These are phyloP conservation scores for Drosophila triauraria DNA, from an alignment of 1,140 invertebrate species.

Conservation along the genomic window DNA sequence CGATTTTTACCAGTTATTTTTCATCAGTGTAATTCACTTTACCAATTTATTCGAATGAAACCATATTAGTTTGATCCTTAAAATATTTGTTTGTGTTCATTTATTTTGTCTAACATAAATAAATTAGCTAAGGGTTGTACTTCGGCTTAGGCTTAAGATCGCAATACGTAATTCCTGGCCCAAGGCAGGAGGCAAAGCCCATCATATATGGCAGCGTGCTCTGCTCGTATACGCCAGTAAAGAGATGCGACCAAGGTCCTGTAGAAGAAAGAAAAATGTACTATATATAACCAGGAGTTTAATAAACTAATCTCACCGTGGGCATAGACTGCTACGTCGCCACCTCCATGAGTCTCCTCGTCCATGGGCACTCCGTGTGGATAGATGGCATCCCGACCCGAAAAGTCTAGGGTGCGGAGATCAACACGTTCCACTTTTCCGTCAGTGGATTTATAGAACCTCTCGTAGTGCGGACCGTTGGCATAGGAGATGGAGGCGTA, in stretches of 20 bases:
- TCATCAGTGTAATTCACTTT: too few species aligned
- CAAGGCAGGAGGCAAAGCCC: constrained; percentile 88
- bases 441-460: constrained; percentile 83
- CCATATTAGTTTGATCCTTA: neutral
- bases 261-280: constrained; percentile 71
- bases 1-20: too few species aligned
- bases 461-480: constrained; percentile 88
- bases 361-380: constrained; percentile 86
- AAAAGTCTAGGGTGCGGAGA: constrained; percentile 47
- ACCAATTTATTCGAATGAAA: neutral
- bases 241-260: constrained; percentile 89
- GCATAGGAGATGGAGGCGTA: constrained; percentile 92
- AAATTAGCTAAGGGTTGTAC: constrained; percentile 34
- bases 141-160: constrained; percentile 51
- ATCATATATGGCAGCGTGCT: constrained; percentile 91
- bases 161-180: constrained; percentile 84
- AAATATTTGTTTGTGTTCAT: constrained; percentile 2
- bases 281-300: neutral
- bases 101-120: neutral
- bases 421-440: constrained; percentile 50
- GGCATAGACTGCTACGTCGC: constrained; percentile 89
- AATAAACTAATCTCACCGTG: constrained; percentile 55
- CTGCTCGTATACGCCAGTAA: constrained; percentile 91
- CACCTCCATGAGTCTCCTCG: constrained; percentile 89
- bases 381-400: constrained; percentile 72